phyloP scores from a whole-genome alignment of 2,888 invertebrate species.

The Tetragonisca angustula region DNA sequence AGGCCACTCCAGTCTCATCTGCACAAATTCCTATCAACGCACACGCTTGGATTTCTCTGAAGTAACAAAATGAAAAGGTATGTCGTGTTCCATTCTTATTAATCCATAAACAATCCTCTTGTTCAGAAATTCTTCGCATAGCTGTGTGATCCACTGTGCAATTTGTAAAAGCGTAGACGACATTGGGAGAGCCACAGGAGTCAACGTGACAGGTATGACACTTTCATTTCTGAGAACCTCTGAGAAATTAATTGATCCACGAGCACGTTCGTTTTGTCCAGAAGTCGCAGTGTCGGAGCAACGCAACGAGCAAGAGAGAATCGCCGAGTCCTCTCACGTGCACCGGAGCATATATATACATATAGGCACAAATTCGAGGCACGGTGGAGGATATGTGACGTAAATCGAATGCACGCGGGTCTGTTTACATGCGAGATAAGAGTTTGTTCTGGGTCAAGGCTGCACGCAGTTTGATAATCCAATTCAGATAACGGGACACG shows the following conservation, averaged over 20 bases:
- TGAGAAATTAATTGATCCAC: not conserved
- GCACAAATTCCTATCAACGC: not conserved
- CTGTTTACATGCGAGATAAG: slow-evolving; percentile 61
- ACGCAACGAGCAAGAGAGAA: not conserved
- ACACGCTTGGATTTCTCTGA: not conserved
- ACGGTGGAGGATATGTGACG: slow-evolving; percentile 30
- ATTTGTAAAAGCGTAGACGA: not conserved
- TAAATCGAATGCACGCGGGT: slow-evolving; percentile 23
- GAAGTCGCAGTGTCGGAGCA: no score
- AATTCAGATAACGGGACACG: slow-evolving; percentile 69
- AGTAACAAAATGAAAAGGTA: not conserved
- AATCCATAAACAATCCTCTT: not conserved
- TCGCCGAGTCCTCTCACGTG: not conserved
- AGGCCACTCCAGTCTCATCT: not conserved
- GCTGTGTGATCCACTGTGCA: no score
- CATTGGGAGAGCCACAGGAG: not conserved
- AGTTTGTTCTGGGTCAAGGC: slow-evolving; percentile 72
- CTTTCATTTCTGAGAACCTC: not conserved
- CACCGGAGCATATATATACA: not conserved
- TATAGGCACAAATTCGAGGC: not conserved
- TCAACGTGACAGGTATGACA: not conserved
- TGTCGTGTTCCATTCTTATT: not conserved
- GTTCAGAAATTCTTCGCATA: not conserved
- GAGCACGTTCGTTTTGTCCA: not conserved
- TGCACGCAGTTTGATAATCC: slow-evolving; percentile 69